phyloP scores from a whole-genome alignment of 1,140 invertebrate species.

The Bombus sibiricus region DNA sequence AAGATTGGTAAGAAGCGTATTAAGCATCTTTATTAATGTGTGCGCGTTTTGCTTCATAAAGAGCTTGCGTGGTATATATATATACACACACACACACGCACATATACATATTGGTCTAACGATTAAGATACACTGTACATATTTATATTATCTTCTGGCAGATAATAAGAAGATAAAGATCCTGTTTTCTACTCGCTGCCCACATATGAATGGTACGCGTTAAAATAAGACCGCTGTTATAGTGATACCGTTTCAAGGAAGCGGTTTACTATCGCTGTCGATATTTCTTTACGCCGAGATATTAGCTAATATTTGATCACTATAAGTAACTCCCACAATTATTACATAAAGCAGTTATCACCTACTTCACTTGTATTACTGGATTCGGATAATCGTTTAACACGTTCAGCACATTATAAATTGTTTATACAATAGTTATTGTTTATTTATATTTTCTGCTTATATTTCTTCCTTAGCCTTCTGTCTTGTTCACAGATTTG shows the following conservation, averaged over 20 bases:
- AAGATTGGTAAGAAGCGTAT: no score
- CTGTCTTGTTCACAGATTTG: background rate
- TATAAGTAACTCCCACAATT: background rate
- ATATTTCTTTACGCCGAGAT: constrained; percentile 12
- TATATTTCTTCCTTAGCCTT: background rate
- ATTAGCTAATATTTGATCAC: background rate
- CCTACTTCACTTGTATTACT: background rate
- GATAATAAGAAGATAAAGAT: background rate
- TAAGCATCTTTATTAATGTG: no score
- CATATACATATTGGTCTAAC: background rate
- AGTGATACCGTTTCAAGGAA: background rate
- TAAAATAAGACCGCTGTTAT: background rate
- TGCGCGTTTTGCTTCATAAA: no score
- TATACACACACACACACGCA: no score
- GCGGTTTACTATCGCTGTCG: background rate
- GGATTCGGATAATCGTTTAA: background rate
- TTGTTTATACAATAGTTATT: background rate
- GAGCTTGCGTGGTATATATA: no score
- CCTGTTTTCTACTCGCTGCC: background rate
- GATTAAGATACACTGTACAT: background rate
- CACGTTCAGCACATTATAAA: background rate
- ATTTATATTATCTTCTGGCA: background rate
- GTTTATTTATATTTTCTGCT: background rate
- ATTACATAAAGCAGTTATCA: background rate
- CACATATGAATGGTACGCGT: background rate